Conservation (phyloP, 2,797 vertebrate genomes). For the Melanotaenia pygmaea region DNA sequence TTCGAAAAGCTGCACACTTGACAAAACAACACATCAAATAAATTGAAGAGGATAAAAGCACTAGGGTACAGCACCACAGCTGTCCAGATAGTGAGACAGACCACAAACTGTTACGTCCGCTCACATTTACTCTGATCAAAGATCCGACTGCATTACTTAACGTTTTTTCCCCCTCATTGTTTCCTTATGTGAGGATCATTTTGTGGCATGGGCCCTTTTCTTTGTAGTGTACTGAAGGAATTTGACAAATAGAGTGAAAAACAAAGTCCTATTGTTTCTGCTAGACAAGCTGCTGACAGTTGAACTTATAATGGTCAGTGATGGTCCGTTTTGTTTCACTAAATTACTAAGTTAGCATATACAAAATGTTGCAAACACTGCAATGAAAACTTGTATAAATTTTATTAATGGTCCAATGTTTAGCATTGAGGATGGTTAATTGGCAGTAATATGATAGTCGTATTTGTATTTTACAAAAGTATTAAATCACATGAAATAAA, state of each 20-base stretch:
- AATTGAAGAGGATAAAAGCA: constrained; percentile 59
- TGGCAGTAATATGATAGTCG: neutral
- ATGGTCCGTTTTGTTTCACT: constrained; percentile 33
- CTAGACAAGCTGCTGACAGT: constrained; percentile 38
- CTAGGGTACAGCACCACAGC: constrained; percentile 46
- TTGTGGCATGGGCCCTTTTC: constrained; percentile 54
- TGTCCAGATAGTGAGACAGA: constrained; percentile 70
- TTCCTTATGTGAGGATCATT: constrained; percentile 72
- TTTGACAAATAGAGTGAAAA: constrained; percentile 53
- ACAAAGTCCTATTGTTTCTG: constrained; percentile 66
- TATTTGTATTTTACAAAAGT: too few species aligned
- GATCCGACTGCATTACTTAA: constrained; percentile 64
- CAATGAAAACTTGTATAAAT: neutral
- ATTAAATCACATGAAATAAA: too few species aligned
- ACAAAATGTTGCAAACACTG: neutral
- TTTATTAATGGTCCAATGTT: neutral
- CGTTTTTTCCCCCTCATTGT: constrained; percentile 59
- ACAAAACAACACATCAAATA: constrained; percentile 63
- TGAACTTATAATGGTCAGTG: constrained; percentile 39
- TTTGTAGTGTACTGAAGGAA: constrained; percentile 65
- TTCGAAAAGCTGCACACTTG: constrained; percentile 44
- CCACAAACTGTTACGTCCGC: constrained; percentile 71
- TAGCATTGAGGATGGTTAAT: neutral
- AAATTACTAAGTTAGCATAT: neutral
- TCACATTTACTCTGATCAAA: constrained; percentile 77